Base-by-base conservation (phyloP, 2,888 invertebrate species). In the Cataglyphis altisquamis region DNA sequence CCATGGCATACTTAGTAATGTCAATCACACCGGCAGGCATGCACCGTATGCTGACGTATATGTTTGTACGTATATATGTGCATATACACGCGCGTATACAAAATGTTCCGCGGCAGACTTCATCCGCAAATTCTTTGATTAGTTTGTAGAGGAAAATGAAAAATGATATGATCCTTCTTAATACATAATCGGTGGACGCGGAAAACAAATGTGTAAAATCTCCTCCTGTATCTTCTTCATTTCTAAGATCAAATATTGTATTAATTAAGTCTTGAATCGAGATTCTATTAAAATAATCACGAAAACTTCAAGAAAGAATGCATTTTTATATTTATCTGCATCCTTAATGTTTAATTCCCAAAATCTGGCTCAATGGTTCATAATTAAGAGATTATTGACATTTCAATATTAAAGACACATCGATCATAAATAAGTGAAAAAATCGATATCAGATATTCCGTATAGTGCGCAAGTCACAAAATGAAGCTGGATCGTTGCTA, bases 1-100 rank as follows among this genome's bases (percentile, higher is more conserved):
- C 94, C 94, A 92, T 94, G 94, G 94, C 94, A 94, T 93, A 94
- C 94, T 94, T 94, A 94, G 93, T 92, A 94, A 94, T 94, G 94
- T 94, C 94, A 94, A 94, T 94, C 94, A 94, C 94, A 94, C 94
- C 93, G 92, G 91, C 91, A 90, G 89, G 92, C 93, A 92, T 92
- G 92, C 92, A 93, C 93, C 91, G 88, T 52, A n/a, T 52, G 8
- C 86, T 87, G 87, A 86, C 85, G 89, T 89, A 85, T 80, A 77
- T 85, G 82, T 88, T 41, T 68, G 21, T 63, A 55, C 32, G n/a
- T n/a, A n/a, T n/a, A n/a, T n/a, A 25, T 72, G 72, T 9, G 70
- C 55, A 72, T 36, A 73, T 75, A 80, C 74, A 80, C 57, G 45
- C 64, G 57, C 25, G 21, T 39, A 68, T 55, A 81, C 48, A 52